Percentiles rank a stretch among this genome's conserved stretches.
phyloP scores from a whole-genome alignment of 1,140 invertebrate genomes.

The Danaus melanippus region DNA sequence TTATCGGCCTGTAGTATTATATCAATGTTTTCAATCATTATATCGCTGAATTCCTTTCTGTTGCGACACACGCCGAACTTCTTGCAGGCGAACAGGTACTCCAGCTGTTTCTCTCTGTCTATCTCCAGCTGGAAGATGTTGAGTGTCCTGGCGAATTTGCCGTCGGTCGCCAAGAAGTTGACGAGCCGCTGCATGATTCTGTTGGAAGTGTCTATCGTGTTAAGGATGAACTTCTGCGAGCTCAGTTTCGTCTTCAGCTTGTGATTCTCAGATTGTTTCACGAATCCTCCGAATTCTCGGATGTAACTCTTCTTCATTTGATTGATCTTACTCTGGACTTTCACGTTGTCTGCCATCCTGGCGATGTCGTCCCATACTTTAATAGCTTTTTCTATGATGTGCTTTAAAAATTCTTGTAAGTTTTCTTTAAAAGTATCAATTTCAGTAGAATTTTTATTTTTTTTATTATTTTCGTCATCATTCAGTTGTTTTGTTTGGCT shows the following conservation, averaged over 20 bases:
- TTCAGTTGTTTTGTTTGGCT: no score
- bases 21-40: slow-evolving; percentile 19
- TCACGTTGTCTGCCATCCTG: background rate
- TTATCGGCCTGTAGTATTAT: slow-evolving; percentile 22
- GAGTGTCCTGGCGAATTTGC: slow-evolving; percentile 6
- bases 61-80: slow-evolving; percentile 29
- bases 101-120: slow-evolving; percentile 21
- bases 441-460: no score
- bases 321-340: slow-evolving; percentile 18
- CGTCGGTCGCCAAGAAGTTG: slow-evolving; percentile 23
- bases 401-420: no score
- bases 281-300: slow-evolving; percentile 26
- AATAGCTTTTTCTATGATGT: no score
- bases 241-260: slow-evolving; percentile 31
- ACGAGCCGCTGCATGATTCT: slow-evolving; percentile 22
- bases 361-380: no score
- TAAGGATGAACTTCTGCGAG: slow-evolving; percentile 32
- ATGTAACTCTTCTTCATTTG: slow-evolving; percentile 21
- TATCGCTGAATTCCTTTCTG: slow-evolving; percentile 24
- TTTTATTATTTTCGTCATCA: no score
- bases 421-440: no score
- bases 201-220: slow-evolving; percentile 32
- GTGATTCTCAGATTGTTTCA: slow-evolving; percentile 25
- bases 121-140: slow-evolving; percentile 25
- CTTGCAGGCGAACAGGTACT: slow-evolving; percentile 28